Evolutionary conservation across 2,888 invertebrate genomes (phyloP).

Genomic region (Xylocampa areola): DNA sequence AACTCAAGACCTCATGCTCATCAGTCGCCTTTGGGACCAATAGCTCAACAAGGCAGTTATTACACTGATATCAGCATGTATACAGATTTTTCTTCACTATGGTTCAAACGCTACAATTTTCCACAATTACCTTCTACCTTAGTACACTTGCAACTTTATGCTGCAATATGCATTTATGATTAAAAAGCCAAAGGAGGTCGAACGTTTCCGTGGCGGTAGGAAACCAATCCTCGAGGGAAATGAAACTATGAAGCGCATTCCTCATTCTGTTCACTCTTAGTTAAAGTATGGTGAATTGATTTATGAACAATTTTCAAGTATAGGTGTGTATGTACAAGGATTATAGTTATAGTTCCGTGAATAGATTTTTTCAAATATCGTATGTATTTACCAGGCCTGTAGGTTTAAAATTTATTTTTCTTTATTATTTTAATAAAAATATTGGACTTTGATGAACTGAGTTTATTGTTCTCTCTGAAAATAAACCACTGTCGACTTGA

Average conservation of each 20-base stretch:
- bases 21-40: too few relatives aligned
- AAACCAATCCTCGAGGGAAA: conserved; percentile 78
- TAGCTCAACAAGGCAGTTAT: too few relatives aligned
- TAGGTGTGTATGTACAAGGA: conserved; percentile 6
- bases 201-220: conserved; percentile 74
- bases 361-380: background rate
- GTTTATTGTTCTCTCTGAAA: too few relatives aligned
- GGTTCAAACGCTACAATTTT: background rate
- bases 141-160: conserved; percentile 52
- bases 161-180: conserved; percentile 78
- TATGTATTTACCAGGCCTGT: too few relatives aligned
- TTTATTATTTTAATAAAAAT: too few relatives aligned
- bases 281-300: conserved; percentile 67
- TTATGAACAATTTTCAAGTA: conserved; percentile 54
- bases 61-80: too few relatives aligned
- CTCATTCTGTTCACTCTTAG: conserved; percentile 61
- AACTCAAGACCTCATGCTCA: too few relatives aligned
- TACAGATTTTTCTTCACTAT: background rate
- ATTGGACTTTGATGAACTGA: too few relatives aligned
- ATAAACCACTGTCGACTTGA: too few relatives aligned
- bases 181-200: conserved; percentile 73
- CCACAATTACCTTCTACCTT: conserved; percentile 15
- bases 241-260: conserved; percentile 64
- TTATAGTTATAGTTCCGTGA: background rate
- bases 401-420: too few relatives aligned